Evolutionary conservation across 2,797 vertebrate species (phyloP).

Genomic region (Threskiornis aethiopicus): DNA sequence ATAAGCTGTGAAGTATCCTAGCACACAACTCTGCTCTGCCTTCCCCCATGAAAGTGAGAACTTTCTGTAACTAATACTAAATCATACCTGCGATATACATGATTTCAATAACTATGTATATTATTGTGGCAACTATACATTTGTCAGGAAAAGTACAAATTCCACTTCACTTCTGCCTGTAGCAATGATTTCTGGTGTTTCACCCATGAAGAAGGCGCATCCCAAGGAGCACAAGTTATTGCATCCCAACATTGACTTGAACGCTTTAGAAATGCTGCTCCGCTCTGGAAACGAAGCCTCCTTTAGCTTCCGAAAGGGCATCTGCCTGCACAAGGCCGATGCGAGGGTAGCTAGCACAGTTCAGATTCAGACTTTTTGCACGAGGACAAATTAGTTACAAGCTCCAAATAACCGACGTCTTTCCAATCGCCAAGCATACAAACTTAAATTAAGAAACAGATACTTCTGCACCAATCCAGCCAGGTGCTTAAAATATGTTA

Average conservation of each 20-base stretch:
- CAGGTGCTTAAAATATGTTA: not conserved
- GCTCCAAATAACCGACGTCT: not conserved
- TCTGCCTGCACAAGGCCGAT: not conserved
- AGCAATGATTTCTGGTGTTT: not conserved
- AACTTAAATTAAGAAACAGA: not conserved
- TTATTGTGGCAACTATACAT: rapidly evolving
- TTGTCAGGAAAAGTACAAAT: not conserved
- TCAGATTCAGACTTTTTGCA: not conserved
- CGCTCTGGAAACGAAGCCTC: not conserved
- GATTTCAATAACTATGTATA: not conserved
- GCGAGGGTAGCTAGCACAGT: not conserved
- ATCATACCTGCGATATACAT: not conserved
- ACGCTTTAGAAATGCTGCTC: not conserved
- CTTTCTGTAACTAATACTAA: not conserved
- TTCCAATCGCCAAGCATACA: not conserved
- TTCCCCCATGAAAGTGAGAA: not conserved
- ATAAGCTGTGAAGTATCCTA: not conserved
- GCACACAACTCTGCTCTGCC: not conserved
- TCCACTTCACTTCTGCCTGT: not conserved
- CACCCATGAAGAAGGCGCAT: not conserved
- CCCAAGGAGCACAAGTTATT: not conserved
- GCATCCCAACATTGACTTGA: not conserved
- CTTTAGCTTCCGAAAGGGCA: not conserved
- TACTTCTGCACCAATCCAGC: not conserved
- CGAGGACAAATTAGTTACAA: not conserved